A percentile compares a stretch with the other conserved stretches of the same genome.
Evolutionary conservation across 2,113 vertebrate species (phyloP).

Genomic region (Pedionomus torquatus): DNA sequence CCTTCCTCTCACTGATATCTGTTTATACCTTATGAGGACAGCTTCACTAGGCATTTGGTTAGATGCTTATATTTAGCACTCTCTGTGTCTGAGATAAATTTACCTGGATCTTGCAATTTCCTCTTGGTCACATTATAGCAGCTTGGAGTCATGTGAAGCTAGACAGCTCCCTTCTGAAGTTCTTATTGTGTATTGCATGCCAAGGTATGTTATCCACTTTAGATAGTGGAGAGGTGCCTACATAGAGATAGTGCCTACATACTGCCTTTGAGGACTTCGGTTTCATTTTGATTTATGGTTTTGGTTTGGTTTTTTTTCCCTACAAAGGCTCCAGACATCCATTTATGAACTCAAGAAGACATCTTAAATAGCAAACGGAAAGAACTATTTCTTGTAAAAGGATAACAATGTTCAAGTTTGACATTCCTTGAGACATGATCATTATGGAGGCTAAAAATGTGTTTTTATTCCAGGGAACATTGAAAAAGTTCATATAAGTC

Average conservation of each 20-base stretch:
- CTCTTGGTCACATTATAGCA: background rate
- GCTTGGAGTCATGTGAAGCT: background rate
- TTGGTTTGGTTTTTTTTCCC: accelerated
- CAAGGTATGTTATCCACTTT: background rate
- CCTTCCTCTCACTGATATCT: background rate
- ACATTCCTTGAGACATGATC: background rate
- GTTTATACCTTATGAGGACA: background rate
- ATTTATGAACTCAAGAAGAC: background rate
- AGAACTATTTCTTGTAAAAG: background rate
- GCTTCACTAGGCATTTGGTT: background rate
- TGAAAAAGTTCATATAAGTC: background rate
- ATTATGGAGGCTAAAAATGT: background rate
- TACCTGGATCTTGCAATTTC: background rate
- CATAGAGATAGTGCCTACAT: accelerated
- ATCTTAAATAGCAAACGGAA: background rate
- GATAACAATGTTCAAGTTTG: background rate
- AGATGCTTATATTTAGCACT: background rate
- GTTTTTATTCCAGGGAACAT: background rate
- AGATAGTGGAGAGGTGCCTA: background rate
- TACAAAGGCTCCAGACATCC: background rate
- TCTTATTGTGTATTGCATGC: background rate
- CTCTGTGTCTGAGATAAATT: background rate
- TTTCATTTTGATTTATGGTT: background rate
- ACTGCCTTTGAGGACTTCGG: background rate
- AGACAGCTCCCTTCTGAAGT: background rate